Base-by-base conservation (phyloP, 2,797 vertebrate genomes). In the Acrossocheilus wenchowensis region DNA sequence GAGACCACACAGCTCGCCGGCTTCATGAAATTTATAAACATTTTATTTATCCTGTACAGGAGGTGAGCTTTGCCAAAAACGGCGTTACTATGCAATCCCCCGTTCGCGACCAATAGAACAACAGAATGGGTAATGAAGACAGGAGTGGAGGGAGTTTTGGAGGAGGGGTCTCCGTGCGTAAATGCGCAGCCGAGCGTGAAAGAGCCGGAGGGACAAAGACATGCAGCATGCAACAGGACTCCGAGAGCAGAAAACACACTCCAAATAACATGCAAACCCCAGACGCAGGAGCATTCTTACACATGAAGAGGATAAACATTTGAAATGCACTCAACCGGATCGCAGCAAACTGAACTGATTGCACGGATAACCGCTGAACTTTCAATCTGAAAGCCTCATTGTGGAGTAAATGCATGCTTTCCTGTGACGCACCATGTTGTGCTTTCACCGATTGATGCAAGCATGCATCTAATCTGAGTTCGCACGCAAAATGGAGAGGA, bases 181-280 rank as follows among this genome's bases (percentile, higher is more conserved):
- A 93, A 93, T 93, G 94, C 90, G 93, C 93, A 90, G 92, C 90
- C 92, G 93, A 95, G 91, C 94, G 94, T 95, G 94, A 95, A 94
- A 93, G 93, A 93, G 92, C 92, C 86, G 92, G 90, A 87, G 93
- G 93, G 93, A 95, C 94, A 95, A 94, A 94, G 94, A 90, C 92
- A 69, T 89, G 84, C 89, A 93, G 91, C 90, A 43, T 72, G 90
- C 93, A 89, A 91, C 87, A 23, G 89, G 81, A 87, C 89, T 78
- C 23, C 60, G 68, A 15, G 88, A 72, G 62, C 72, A 9, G 72
- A 50, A 72, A 34, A 74, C 78, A 6, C 21, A 3, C 39, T 77
- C 71, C 62, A 60, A 82, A 81, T 64, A 36, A 64, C 77, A 74
- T 6, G 48, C 73, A 78, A 23, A 75, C 41, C 23, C 79, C 81